These are phyloP conservation scores for Tetranychus cinnabarinus DNA, from an alignment of 1,140 invertebrate genomes.

Conservation along the genomic window DNA sequence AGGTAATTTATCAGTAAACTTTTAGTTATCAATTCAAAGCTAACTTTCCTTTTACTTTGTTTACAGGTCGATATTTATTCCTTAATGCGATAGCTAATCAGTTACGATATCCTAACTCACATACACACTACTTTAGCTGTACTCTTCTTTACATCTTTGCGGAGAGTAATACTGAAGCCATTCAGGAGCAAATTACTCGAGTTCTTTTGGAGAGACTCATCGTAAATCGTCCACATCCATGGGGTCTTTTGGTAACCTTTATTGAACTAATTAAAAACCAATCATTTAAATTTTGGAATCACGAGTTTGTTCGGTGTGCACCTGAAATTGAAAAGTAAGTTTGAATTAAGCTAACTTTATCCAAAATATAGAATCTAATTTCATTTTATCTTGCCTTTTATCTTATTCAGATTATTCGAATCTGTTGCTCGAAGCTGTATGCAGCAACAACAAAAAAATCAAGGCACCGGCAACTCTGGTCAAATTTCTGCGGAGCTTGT, in stretches of 20 bases:
- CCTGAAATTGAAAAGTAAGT: constrained; percentile 93
- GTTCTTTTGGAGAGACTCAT: constrained; percentile 89
- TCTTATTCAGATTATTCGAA: constrained; percentile 5
- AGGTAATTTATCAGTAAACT: constrained; percentile 26
- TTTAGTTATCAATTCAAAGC: constrained; percentile 2
- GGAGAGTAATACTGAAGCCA: constrained; percentile 89
- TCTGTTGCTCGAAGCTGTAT: constrained; percentile 3
- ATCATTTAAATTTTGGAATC: constrained; percentile 95
- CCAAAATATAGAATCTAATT: not conserved
- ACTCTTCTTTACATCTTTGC: constrained; percentile 86
- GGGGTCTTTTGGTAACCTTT: constrained; percentile 95
- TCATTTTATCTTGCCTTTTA: not conserved
- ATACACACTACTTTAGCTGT: constrained; percentile 98
- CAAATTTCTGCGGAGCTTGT: not conserved
- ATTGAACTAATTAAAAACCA: constrained; percentile 98
- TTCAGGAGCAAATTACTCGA: constrained; percentile 57
- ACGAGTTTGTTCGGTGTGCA: constrained; percentile 96
- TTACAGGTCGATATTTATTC: constrained; percentile 59
- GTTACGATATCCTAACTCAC: constrained; percentile 90
- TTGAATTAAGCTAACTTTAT: not conserved
- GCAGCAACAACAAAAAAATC: constrained; percentile 2
- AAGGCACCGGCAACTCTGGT: not conserved
- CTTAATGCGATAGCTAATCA: constrained; percentile 97
- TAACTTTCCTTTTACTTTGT: constrained; percentile 4
- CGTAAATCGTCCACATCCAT: constrained; percentile 93